Evolutionary conservation across 2,888 invertebrate genomes (phyloP).

Genomic region (Alviniconcha strummeri): DNA sequence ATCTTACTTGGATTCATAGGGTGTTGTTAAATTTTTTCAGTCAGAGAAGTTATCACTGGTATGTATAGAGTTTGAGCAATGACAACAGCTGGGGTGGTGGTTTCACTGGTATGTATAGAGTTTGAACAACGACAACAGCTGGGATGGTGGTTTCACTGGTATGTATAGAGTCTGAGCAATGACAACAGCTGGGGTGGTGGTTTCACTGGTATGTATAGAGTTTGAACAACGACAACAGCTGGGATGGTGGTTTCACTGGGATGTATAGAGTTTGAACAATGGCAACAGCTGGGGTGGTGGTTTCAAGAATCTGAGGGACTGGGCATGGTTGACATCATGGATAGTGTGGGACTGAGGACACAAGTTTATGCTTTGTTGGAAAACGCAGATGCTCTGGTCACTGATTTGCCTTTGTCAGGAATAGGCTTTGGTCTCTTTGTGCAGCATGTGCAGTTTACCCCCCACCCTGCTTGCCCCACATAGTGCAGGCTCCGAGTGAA

Average conservation of each 20-base stretch:
- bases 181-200: background rate
- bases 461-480: no score
- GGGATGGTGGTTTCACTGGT: background rate
- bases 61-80: background rate
- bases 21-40: background rate
- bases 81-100: background rate
- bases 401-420: no score
- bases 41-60: background rate
- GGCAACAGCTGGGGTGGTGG: background rate
- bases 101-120: background rate
- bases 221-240: background rate
- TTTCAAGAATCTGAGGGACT: no score
- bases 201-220: background rate
- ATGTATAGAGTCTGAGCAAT: background rate
- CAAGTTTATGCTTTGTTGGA: no score
- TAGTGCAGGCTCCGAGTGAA: no score
- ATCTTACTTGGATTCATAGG: no score
- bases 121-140: background rate
- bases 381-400: no score
- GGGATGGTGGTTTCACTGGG: background rate
- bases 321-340: no score
- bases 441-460: no score
- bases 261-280: background rate
- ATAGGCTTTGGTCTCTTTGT: no score
- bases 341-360: no score